A percentile compares a stretch with the other conserved stretches of the same genome.
Evolutionary conservation across 2,888 invertebrate genomes (phyloP).

Genomic region (Sericinus montela): DNA sequence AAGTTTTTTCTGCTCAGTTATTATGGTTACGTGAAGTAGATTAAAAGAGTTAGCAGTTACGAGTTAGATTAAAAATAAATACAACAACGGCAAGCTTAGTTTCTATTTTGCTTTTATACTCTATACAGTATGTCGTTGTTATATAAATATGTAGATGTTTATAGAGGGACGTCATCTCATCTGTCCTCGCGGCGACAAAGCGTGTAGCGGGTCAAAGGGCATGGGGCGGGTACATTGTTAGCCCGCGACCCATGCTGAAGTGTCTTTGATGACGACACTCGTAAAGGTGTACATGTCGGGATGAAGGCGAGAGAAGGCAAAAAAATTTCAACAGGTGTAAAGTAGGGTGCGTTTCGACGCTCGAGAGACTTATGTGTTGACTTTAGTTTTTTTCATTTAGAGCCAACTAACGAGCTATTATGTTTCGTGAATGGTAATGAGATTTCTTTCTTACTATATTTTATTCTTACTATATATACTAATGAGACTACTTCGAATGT

Average conservation of each 20-base stretch:
- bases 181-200: conserved; percentile 65
- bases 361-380: conserved; percentile 4
- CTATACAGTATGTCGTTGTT: conserved; percentile 5
- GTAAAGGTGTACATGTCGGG: conserved; percentile 12
- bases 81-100: too few species aligned
- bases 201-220: conserved; percentile 70
- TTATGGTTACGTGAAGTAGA: too few species aligned
- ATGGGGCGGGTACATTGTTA: conserved; percentile 65
- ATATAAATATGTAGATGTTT: conserved; percentile 26
- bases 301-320: conserved; percentile 3
- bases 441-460: too few species aligned
- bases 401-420: background rate
- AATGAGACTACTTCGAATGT: too few species aligned
- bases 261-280: conserved; percentile 60
- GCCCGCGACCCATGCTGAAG: conserved; percentile 66
- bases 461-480: too few species aligned
- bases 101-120: background rate
- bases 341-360: conserved; percentile 11
- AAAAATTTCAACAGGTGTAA: conserved; percentile 28
- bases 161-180: conserved; percentile 57
- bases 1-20: too few species aligned
- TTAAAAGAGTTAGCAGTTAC: too few species aligned
- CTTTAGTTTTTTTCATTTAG: background rate
- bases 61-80: too few species aligned
- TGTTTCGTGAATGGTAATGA: too few species aligned